These are phyloP conservation scores for Pampusana beccarii DNA, from an alignment of 2,113 vertebrate genomes.

Conservation along the genomic window DNA sequence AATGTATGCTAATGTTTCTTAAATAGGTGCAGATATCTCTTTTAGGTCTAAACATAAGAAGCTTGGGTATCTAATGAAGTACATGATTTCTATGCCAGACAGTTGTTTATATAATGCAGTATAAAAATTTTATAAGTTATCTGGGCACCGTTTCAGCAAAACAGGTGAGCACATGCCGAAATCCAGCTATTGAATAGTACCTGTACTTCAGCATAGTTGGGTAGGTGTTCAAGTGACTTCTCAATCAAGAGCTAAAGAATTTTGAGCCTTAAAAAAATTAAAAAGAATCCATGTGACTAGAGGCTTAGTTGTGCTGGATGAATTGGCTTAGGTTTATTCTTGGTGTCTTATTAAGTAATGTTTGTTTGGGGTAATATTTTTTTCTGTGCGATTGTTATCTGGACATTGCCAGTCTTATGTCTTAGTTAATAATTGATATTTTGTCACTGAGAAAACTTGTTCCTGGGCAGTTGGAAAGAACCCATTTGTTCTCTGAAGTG, in stretches of 20 bases:
- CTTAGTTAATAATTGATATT: conserved; percentile 1
- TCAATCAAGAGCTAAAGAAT: not conserved
- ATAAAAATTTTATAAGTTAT: not conserved
- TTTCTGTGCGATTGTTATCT: not conserved
- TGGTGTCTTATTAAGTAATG: not conserved
- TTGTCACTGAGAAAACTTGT: not conserved
- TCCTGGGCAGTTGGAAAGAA: not conserved
- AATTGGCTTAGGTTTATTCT: not conserved
- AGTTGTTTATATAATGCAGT: not conserved
- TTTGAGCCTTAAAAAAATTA: not conserved
- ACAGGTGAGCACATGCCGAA: not conserved
- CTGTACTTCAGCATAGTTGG: not conserved
- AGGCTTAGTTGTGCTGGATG: not conserved
- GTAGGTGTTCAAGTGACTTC: not conserved
- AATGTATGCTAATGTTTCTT: not conserved
- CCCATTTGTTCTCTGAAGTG: not conserved
- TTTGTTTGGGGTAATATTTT: not conserved
- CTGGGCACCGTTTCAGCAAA: not conserved
- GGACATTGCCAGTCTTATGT: not conserved
- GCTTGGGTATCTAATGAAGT: not conserved
- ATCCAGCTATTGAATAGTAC: not conserved
- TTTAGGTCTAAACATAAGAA: not conserved
- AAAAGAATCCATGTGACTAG: not conserved
- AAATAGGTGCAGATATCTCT: not conserved
- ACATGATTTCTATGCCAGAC: not conserved